phyloP scores from a whole-genome alignment of 2,113 vertebrate genomes.

The Trichomycterus rosablanca region DNA sequence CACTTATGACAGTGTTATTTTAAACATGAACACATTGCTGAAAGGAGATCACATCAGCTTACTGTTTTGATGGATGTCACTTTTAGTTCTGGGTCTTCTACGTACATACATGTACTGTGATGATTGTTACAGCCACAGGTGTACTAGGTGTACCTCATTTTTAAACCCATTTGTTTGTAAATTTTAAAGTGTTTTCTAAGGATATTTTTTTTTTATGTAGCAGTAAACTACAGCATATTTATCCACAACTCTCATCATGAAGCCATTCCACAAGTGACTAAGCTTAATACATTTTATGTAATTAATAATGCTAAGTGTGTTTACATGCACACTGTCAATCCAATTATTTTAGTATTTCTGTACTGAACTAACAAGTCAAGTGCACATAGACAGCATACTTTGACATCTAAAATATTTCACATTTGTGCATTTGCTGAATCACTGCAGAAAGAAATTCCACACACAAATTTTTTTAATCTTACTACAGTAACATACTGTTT shows the following conservation, averaged over 20 bases:
- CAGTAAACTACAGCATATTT: constrained; percentile 10
- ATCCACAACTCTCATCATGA: constrained; percentile 40
- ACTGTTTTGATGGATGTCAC: not conserved
- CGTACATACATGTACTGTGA: not conserved
- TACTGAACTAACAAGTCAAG: no score
- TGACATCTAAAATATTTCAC: no score
- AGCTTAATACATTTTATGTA: constrained; percentile 9
- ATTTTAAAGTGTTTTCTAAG: not conserved
- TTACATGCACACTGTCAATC: no score
- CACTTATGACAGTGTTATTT: not conserved
- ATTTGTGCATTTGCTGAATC: no score
- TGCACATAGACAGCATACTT: no score
- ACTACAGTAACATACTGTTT: no score
- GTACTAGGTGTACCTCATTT: not conserved
- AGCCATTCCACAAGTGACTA: constrained; percentile 51
- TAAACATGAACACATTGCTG: not conserved
- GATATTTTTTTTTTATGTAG: constrained; percentile 4
- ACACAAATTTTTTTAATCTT: no score
- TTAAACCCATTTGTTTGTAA: constrained; percentile 5
- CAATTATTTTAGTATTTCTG: no score
- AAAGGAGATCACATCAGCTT: not conserved
- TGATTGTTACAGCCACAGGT: not conserved
- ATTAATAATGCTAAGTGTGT: no score
- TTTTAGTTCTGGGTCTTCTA: not conserved
- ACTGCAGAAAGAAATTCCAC: no score